Percentiles rank a stretch among this genome's conserved stretches.
phyloP scores from a whole-genome alignment of 2,113 vertebrate species.

The Formicarius rufipectus region DNA sequence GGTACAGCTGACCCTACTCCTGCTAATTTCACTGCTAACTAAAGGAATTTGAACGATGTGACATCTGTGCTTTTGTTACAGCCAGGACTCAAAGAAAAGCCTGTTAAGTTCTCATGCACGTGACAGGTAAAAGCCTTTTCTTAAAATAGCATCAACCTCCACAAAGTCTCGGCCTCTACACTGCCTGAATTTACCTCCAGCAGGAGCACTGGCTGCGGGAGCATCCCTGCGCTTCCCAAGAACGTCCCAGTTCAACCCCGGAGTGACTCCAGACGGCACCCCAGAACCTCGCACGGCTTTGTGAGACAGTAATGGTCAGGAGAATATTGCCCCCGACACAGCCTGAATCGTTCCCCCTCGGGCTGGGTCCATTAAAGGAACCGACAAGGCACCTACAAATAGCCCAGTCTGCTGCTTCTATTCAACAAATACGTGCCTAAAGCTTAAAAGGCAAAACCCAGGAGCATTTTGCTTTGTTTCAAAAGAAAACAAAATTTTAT shows the following conservation, averaged over 20 bases:
- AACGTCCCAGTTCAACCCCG: neutral
- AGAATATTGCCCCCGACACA: neutral
- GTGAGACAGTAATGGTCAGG: accelerated
- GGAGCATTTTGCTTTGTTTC: neutral
- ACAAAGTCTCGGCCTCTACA: neutral
- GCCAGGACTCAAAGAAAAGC: neutral
- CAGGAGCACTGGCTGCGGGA: neutral
- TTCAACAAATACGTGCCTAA: neutral
- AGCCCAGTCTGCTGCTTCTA: neutral
- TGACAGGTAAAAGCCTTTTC: constrained; percentile 30
- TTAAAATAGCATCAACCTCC: neutral
- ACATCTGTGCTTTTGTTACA: constrained; percentile 14
- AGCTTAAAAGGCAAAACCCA: neutral
- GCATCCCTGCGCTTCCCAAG: neutral
- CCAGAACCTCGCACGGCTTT: accelerated
- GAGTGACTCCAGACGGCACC: neutral
- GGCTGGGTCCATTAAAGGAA: neutral
- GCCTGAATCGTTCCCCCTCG: neutral
- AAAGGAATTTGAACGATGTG: neutral
- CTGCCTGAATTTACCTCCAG: neutral
- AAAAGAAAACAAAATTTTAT: neutral
- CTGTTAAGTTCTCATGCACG: neutral
- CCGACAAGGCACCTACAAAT: neutral
- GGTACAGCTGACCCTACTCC: neutral
- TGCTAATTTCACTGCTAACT: neutral